phyloP scores from a whole-genome alignment of 2,113 vertebrate species.

The Lamprotornis superbus region DNA sequence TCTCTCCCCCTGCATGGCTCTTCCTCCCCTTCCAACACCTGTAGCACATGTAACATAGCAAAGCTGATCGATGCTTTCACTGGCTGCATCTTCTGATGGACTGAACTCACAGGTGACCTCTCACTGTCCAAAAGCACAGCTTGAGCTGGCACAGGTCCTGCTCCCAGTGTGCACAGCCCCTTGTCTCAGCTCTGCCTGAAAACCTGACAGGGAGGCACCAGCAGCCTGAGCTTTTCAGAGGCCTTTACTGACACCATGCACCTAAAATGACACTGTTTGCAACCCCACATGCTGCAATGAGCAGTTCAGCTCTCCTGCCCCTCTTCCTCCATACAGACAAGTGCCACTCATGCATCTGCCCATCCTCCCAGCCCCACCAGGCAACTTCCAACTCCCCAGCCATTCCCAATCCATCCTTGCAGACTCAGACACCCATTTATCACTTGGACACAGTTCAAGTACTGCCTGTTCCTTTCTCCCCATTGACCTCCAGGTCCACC shows the following conservation, averaged over 20 bases:
- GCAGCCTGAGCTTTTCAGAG: neutral
- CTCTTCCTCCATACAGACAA: neutral
- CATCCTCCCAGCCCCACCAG: neutral
- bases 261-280: neutral
- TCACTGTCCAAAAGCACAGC: fast-evolving
- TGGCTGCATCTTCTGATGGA: fast-evolving
- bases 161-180: fast-evolving
- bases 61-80: neutral
- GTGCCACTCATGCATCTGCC: fast-evolving
- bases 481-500: neutral
- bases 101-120: neutral
- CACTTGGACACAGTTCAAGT: neutral
- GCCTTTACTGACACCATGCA: neutral
- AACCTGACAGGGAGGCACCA: neutral
- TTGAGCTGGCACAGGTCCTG: neutral
- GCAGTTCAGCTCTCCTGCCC: neutral
- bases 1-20: fast-evolving
- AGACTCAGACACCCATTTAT: neutral
- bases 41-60: neutral
- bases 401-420: neutral
- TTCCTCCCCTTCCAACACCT: neutral
- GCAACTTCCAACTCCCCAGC: fast-evolving
- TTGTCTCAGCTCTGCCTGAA: neutral
- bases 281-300: neutral
- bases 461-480: neutral